Base-by-base conservation (phyloP, 2,888 invertebrate species). In the Galerucella pusilla region DNA sequence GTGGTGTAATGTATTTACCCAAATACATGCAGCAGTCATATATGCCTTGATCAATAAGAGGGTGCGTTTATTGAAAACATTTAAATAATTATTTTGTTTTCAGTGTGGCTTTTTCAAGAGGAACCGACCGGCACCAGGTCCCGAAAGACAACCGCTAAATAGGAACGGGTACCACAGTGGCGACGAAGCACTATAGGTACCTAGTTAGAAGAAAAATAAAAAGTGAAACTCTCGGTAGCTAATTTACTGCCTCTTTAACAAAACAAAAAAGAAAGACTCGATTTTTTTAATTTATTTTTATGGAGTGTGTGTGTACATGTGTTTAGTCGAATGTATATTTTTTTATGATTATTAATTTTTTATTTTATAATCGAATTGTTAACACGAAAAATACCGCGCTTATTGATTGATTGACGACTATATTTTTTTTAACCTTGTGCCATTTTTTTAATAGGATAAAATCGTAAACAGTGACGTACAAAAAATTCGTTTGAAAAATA, bases 91-190 rank as follows among this genome's bases (percentile, higher is more conserved):
- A 67, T 77, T 77, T 74, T 75, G 74, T 76, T 89, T 90, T 46
- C 88, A 97, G 96, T 94, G 94, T 87, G 97, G 97, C 77, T 97
- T 97, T 92, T 97, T 97, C 90, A 96, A 96, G 86, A 92, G 97
- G 85, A 95, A 96, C 88, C 92, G 97, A 42, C 96, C 96, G 66
- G 91, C 93, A 1, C 93, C 93, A 86, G 92, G 94, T 82, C 92
- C 94, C 61, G 96, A 96, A 89, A 91, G 95, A 68, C 95, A 96
- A 85, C 96, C 96, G 2, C 88, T 96, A 80, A 94, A 94, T 87
- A 91, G 95, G 79, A 93, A 94, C 83, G 93, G 93, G 65, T 92
- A 91, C 81, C 87, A 89, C 77, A 90, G 91, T 35, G 94, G 94
- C 77, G 94, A 94, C 88, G 94, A 94, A 87, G 93, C 93, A 82